Base-by-base conservation (phyloP, 2,113 vertebrate species). In the Apodemus speciosus region DNA sequence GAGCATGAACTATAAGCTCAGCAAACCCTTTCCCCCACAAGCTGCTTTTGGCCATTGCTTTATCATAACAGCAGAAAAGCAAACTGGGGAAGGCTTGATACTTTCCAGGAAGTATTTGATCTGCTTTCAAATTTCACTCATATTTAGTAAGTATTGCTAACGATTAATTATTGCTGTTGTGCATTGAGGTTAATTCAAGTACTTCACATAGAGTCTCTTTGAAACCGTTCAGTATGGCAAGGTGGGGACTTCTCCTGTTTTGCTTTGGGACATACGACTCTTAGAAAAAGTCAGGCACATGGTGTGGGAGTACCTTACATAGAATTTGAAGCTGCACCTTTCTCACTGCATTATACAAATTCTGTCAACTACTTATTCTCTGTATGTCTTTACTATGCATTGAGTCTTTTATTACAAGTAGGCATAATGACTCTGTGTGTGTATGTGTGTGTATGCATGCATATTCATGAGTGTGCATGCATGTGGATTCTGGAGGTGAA, bases 41-140 rank as follows among this genome's bases (percentile, higher is more conserved):
- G 14, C 16, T 58, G 23, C 56, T 60, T 58, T 81, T 16, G n/a
- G 38, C 21, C 56, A 60, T 5, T 81, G 79, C 14, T 40, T 60
- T 60, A 27, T 43, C n/a, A 43, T 15, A 30, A n/a, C 38, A 15
- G 14, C 53, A 38, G 77, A 51, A 79, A 35, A 56, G 76, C 49
- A 56, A 56, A 56, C 10, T 18, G 8, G 23, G 21, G 5, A 2
- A 30, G 9, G 23, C 23, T 27, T 4, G 7, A 0, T 2, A 15
- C 9, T 43, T 58, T 62, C 38, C 0, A n/a, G 56, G 60, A 71
- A 76, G 73, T 85, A 79, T 73, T 51, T 75, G 21, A 76, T 66
- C 43, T 43, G 27, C 5, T 4, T 88, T 92, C 62, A 43, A 66
- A 53, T 68, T 51, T 90, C 18, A 64, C 40, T 76, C 71, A 49